These are phyloP conservation scores for Aurelia coerulea DNA, from an alignment of 30 jellyfish, hydroid and myxozoan species.

Conservation along the genomic window DNA sequence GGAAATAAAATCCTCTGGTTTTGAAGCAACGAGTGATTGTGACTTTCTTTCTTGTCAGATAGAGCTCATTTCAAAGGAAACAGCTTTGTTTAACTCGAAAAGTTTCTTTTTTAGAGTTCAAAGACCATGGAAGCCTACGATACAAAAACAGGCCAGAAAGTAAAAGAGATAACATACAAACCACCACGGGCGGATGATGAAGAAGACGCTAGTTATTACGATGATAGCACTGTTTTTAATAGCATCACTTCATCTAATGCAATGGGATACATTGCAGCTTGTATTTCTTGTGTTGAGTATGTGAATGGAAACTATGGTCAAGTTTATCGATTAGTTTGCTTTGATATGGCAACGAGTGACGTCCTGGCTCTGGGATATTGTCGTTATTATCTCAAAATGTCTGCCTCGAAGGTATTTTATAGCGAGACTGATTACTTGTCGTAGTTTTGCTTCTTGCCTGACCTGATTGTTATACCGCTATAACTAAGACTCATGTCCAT, in stretches of 20 bases:
- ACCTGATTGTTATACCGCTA: too few species aligned
- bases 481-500: too few species aligned
- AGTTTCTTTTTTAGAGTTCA: background rate
- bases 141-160: constrained; percentile 52
- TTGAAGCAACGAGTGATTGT: too few species aligned
- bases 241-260: constrained; percentile 13
- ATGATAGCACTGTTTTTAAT: background rate
- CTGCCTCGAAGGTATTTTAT: constrained; percentile 30
- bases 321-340: constrained; percentile 42
- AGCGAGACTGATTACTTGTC: too few species aligned
- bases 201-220: background rate
- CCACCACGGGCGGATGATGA: constrained; percentile 3
- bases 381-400: constrained; percentile 38
- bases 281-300: constrained; percentile 15
- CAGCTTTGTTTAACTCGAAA: background rate
- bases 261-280: constrained; percentile 40
- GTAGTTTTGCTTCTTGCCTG: too few species aligned
- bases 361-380: constrained; percentile 10
- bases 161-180: constrained; percentile 2
- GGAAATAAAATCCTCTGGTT: too few species aligned
- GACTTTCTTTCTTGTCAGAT: too few species aligned
- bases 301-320: constrained; percentile 31
- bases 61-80: background rate
- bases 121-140: constrained; percentile 12
- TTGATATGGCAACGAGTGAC: constrained; percentile 45